Conservation (phyloP, 35 echinoderm and acorn worm genomes). For the Ophioderma brevispina region DNA sequence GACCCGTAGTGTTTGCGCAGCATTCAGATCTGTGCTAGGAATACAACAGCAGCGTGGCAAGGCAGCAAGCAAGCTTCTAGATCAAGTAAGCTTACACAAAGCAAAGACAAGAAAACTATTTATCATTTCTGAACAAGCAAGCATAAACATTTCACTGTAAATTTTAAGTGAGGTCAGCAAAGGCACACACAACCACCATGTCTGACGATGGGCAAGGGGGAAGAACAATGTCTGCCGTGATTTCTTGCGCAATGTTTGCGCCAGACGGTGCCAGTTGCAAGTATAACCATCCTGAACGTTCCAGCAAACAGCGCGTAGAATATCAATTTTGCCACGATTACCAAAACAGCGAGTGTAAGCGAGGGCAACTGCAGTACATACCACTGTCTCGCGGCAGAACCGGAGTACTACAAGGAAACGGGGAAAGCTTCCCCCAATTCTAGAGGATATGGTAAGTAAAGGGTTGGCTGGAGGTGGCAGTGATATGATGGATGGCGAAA, state of each 20-base stretch:
- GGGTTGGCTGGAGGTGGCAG: neutral
- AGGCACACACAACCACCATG: neutral
- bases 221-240: slow-evolving; percentile 76
- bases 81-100: too few species aligned
- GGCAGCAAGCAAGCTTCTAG: too few species aligned
- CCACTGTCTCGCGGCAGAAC: slow-evolving; percentile 82
- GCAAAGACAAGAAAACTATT: too few species aligned
- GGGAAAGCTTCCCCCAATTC: slow-evolving; percentile 71
- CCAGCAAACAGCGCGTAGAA: slow-evolving; percentile 28
- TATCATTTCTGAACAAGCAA: too few species aligned
- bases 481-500: slow-evolving; percentile 45
- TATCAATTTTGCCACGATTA: slow-evolving; percentile 92
- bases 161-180: too few species aligned
- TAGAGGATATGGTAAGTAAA: slow-evolving; percentile 30
- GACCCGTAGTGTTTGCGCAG: too few species aligned
- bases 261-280: slow-evolving; percentile 90
- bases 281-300: slow-evolving; percentile 84
- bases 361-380: slow-evolving; percentile 85
- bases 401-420: slow-evolving; percentile 87
- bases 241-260: slow-evolving; percentile 97
- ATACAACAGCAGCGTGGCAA: too few species aligned
- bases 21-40: too few species aligned
- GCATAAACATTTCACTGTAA: too few species aligned
- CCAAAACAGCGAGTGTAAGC: slow-evolving; percentile 87
- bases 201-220: neutral